phyloP scores from a whole-genome alignment of 92 coral and sea anemone species.

The Phenganax marumi region DNA sequence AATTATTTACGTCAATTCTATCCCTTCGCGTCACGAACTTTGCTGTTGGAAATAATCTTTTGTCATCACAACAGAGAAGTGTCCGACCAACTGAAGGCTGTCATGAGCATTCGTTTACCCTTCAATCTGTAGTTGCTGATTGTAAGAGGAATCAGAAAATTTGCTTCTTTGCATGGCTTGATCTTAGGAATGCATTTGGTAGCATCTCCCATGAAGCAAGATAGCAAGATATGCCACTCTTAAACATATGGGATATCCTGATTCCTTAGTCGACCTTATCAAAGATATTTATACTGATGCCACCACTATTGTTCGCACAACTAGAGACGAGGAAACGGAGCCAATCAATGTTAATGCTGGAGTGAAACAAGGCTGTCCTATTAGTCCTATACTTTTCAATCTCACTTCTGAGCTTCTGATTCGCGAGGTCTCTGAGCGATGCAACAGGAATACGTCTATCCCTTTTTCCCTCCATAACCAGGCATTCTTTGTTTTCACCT shows the following conservation, averaged over 20 bases:
- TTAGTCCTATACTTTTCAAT: background rate
- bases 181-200: constrained; percentile 17
- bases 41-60: background rate
- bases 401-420: background rate
- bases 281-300: background rate
- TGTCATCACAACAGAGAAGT: background rate
- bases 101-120: constrained; percentile 8
- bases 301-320: constrained; percentile 1
- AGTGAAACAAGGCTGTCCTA: too few species aligned
- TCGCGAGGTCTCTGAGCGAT: too few species aligned
- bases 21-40: background rate
- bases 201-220: constrained; percentile 6
- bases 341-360: too few species aligned
- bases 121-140: background rate
- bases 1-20: background rate
- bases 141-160: background rate
- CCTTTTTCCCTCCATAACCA: background rate
- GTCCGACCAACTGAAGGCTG: constrained; percentile 7
- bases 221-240: background rate
- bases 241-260: background rate
- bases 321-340: background rate
- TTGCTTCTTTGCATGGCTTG: constrained; percentile 10
- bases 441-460: background rate
- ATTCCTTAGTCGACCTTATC: background rate
- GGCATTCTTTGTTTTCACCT: background rate